Evolutionary conservation across 2,113 vertebrate genomes (phyloP).

Genomic region (Zapus hudsonius): DNA sequence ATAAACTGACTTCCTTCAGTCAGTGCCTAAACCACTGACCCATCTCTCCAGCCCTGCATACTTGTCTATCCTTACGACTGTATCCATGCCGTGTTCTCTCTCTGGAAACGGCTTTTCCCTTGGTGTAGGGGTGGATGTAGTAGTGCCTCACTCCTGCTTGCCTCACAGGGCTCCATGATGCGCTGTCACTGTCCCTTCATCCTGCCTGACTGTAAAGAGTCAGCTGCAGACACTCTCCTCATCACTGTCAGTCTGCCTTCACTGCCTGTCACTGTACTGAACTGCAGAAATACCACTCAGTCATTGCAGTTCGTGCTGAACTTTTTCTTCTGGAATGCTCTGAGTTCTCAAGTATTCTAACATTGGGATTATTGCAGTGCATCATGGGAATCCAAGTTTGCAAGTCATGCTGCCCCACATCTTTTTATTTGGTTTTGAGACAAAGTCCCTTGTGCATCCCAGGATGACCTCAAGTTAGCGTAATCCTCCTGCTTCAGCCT

Average conservation of each 20-base stretch:
- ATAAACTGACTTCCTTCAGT: too few species aligned
- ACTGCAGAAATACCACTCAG: neutral
- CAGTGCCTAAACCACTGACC: too few species aligned
- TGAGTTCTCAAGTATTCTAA: neutral
- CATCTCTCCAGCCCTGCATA: too few species aligned
- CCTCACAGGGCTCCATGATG: too few species aligned
- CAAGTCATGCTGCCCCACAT: neutral
- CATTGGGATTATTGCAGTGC: neutral
- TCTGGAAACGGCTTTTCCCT: neutral
- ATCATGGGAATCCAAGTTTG: neutral
- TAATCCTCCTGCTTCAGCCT: neutral
- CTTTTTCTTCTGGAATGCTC: neutral
- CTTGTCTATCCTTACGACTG: neutral
- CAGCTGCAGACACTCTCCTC: neutral
- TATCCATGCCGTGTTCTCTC: too few species aligned
- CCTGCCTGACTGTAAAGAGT: neutral
- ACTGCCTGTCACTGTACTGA: too few species aligned
- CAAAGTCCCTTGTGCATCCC: neutral
- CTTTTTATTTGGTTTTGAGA: neutral
- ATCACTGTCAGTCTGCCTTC: too few species aligned
- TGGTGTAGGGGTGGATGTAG: too few species aligned
- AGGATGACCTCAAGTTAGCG: neutral
- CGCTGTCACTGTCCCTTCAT: neutral
- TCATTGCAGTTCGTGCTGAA: neutral
- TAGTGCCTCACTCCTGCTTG: rapidly evolving